Evolutionary conservation across 92 coral and sea anemone species (phyloP).

Genomic region (Porites lobata): DNA sequence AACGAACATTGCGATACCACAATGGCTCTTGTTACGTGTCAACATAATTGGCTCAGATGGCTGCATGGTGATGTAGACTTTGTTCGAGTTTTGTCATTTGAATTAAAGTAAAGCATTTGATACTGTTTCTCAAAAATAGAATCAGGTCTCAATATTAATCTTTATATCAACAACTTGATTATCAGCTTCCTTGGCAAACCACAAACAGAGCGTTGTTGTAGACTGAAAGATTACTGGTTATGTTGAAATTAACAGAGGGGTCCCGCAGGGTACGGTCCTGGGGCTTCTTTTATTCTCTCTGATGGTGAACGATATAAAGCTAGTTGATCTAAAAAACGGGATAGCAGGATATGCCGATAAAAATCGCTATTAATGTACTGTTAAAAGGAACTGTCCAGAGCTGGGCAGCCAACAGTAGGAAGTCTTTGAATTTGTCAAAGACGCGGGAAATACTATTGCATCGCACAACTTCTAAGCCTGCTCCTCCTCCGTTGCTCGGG

Average conservation of each 20-base stretch:
- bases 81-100: background rate
- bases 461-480: conserved; percentile 39
- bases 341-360: conserved; percentile 43
- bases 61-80: no score
- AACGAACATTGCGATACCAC: no score
- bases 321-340: conserved; percentile 29
- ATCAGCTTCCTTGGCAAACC: background rate
- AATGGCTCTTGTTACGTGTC: no score
- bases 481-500: conserved; percentile 26
- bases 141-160: no score
- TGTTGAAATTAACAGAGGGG: conserved; percentile 3
- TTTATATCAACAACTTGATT: background rate
- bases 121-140: background rate
- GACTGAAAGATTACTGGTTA: background rate
- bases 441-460: conserved; percentile 51
- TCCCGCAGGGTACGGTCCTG: background rate
- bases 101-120: background rate
- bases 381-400: conserved; percentile 25
- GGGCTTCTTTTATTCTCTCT: conserved; percentile 37
- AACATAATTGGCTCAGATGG: no score
- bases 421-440: conserved; percentile 43
- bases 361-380: conserved; percentile 42
- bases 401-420: conserved; percentile 43
- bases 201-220: background rate
- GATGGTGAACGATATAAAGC: conserved; percentile 37